A percentile compares a stretch with the other conserved stretches of the same genome.
Evolutionary conservation across 2,888 invertebrate species (phyloP).

Genomic region (Quadriops clusia): DNA sequence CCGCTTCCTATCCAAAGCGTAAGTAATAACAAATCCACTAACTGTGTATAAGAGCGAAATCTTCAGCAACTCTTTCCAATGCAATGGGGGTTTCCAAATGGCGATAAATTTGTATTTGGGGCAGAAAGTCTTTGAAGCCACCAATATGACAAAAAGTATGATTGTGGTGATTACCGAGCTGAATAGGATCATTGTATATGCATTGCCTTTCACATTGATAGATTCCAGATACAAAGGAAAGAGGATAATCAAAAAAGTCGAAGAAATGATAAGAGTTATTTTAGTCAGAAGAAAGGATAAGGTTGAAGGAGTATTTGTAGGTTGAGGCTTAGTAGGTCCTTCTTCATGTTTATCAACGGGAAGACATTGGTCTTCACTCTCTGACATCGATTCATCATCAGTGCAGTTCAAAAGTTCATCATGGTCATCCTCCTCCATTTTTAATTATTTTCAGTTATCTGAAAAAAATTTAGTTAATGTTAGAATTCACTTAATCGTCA

Average conservation of each 20-base stretch:
- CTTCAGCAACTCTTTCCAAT: conserved; percentile 34
- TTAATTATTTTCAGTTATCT: conserved; percentile 12
- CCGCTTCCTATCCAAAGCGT: conserved; percentile 40
- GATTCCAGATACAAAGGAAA: conserved; percentile 41
- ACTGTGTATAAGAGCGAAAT: conserved; percentile 37
- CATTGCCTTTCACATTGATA: conserved; percentile 28
- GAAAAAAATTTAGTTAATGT: conserved; percentile 3
- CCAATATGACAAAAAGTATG: conserved; percentile 23
- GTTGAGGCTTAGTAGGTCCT: conserved; percentile 19
- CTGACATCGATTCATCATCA: conserved; percentile 32
- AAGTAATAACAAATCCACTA: conserved; percentile 39
- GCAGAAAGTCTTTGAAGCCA: conserved; percentile 24
- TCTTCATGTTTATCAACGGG: conserved; percentile 27
- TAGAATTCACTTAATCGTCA: background rate
- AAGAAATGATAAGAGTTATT: conserved; percentile 35
- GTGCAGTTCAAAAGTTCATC: conserved; percentile 30
- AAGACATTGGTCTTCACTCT: conserved; percentile 30
- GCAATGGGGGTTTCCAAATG: conserved; percentile 30
- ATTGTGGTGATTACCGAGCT: conserved; percentile 24
- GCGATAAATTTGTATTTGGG: conserved; percentile 23
- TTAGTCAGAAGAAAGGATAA: conserved; percentile 38
- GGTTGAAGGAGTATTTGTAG: conserved; percentile 30
- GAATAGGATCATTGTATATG: conserved; percentile 29
- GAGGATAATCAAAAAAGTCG: conserved; percentile 39
- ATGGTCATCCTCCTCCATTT: conserved; percentile 29